Evolutionary conservation across 1,140 invertebrate species (phyloP), one percentile per base, ranked within the genome.

Genomic region (Maconellicoccus hirsutus): DNA sequence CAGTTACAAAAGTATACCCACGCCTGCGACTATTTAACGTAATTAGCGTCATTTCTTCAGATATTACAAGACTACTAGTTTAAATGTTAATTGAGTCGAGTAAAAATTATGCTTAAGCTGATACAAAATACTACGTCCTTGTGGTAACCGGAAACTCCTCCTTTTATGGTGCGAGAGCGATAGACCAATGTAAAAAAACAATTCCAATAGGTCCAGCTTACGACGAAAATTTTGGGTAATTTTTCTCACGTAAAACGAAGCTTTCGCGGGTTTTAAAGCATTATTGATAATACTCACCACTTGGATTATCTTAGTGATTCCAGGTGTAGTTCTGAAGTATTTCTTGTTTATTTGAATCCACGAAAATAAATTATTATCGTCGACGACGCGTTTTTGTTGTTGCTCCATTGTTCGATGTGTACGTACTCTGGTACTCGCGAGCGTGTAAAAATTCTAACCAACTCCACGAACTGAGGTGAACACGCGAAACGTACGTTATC

Each of bases 121-220:
- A 16, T 19, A 8, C 2, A 14, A 52, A 52, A 52, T 52, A 52
- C 42, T 14, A 52, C 42, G 42, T 52, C 42, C 42, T 52, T 52
- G 42, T 16, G 42, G 61, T 26, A 66, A 66, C n/a, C 19, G 61
- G 61, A 66, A 66, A 66, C 61, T 66, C 61, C 61, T 66, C 61
- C 61, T 66, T 52, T 3, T 16, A 52, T 14, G 10, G n/a, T 52
- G 2, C n/a, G 42, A 6, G n/a, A n/a, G n/a, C n/a, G n/a, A 19
- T 16, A 52, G 4, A 52, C 42, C 42, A 16, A 52, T 3, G 42
- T 16, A 19, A 52, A 52, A 33, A 33, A 3, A 33, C 3, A 33
- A 33, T n/a, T n/a, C n/a, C n/a, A n/a, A n/a, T n/a, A n/a, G n/a
- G n/a, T n/a, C n/a, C n/a, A n/a, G n/a, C n/a, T n/a, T n/a, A n/a